Evolutionary conservation across 1,140 invertebrate species (phyloP).

Genomic region (Chymomyza costata): DNA sequence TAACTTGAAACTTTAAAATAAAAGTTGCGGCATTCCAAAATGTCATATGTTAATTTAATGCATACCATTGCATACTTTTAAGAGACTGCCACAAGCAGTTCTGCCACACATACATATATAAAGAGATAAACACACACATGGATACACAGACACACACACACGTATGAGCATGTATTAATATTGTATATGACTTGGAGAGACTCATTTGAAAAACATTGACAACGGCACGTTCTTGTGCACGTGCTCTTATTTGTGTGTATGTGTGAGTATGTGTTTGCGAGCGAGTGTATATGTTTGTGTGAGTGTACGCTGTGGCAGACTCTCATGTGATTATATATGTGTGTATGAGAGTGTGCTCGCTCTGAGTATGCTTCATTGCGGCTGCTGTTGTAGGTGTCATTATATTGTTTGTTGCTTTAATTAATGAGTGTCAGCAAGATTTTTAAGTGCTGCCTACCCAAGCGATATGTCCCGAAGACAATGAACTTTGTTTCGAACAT

Average conservation of each 20-base stretch:
- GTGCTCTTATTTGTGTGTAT: slow-evolving; percentile 4
- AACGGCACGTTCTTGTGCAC: slow-evolving; percentile 39
- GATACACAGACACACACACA: no score
- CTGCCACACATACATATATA: no score
- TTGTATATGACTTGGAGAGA: no score
- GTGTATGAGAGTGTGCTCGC: not conserved
- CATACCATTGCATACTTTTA: not conserved
- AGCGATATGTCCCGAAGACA: not conserved
- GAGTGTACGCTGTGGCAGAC: not conserved
- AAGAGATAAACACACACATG: not conserved
- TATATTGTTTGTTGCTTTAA: slow-evolving; percentile 51
- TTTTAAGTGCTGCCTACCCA: slow-evolving; percentile 1
- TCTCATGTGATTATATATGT: not conserved
- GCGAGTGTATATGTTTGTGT: not conserved
- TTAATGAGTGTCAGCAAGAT: slow-evolving; percentile 55
- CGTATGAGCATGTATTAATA: no score
- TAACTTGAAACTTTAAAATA: not conserved
- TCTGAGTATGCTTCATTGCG: no score
- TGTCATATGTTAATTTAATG: not conserved
- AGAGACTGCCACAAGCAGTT: not conserved
- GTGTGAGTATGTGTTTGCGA: not conserved
- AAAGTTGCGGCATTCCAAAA: no score
- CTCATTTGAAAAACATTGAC: slow-evolving; percentile 25
- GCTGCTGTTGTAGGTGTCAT: slow-evolving; percentile 30
- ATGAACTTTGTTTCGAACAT: no score